A percentile compares a stretch with the other conserved stretches of the same genome.
These are phyloP conservation scores for Rhyacophila brunnea DNA, from an alignment of 1,140 invertebrate genomes.

Conservation along the genomic window DNA sequence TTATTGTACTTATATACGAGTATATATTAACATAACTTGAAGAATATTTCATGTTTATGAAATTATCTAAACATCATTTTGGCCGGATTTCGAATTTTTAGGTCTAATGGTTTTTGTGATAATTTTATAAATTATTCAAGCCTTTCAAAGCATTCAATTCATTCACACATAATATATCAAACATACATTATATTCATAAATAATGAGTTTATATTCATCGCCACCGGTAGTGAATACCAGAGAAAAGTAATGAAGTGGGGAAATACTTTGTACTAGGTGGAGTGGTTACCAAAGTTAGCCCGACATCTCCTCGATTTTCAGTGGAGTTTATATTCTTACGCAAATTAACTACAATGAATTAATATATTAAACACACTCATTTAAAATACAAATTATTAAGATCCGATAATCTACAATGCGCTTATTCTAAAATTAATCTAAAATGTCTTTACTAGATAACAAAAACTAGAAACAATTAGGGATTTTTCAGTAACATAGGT, in stretches of 20 bases:
- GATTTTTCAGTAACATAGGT: slow-evolving; percentile 6
- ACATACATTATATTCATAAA: no score
- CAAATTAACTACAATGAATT: slow-evolving; percentile 6
- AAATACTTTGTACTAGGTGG: no score
- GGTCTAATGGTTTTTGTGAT: slow-evolving; percentile 23
- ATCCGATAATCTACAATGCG: slow-evolving; percentile 7
- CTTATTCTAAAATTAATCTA: slow-evolving; percentile 9
- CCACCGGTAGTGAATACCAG: no score
- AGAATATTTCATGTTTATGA: slow-evolving; percentile 2
- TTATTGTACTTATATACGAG: slow-evolving; percentile 23
- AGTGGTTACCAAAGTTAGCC: no score
- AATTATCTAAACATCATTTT: slow-evolving; percentile 28
- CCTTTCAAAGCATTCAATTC: not conserved
- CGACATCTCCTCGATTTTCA: not conserved
- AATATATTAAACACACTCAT: slow-evolving; percentile 12
- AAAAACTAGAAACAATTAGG: slow-evolving; percentile 4
- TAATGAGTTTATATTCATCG: no score
- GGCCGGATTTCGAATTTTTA: slow-evolving; percentile 34
- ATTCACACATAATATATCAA: slow-evolving; percentile 6
- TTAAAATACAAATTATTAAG: slow-evolving; percentile 6
- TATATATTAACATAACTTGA: slow-evolving; percentile 5
- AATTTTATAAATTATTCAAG: slow-evolving; percentile 7
- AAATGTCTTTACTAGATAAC: slow-evolving; percentile 16
- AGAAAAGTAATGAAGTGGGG: no score
- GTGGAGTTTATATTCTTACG: not conserved